Conservation (phyloP, 2,888 invertebrate genomes). For the Melinaea marsaeus region DNA sequence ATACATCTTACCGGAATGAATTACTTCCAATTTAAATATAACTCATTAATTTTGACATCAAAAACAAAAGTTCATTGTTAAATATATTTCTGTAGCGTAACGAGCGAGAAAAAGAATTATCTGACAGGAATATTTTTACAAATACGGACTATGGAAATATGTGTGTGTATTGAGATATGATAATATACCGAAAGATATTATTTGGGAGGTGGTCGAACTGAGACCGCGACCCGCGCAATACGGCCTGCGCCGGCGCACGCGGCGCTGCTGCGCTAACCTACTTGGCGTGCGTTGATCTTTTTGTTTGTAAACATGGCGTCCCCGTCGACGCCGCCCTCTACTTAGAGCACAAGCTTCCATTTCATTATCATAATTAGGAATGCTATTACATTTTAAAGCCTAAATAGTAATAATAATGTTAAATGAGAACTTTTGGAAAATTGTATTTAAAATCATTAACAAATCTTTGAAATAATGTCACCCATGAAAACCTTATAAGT, state of each 20-base stretch:
- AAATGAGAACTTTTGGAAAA: too few relatives aligned
- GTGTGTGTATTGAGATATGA: slow-evolving; percentile 7
- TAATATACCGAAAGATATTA: slow-evolving; percentile 22
- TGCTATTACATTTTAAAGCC: neutral
- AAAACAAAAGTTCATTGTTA: neutral
- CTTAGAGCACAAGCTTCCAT: slow-evolving; percentile 13
- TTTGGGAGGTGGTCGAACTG: slow-evolving; percentile 33
- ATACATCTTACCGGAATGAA: too few relatives aligned
- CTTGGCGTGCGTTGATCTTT: slow-evolving; percentile 76
- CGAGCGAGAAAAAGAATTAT: neutral
- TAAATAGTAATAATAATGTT: neutral
- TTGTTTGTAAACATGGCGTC: slow-evolving; percentile 77
- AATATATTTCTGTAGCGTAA: neutral
- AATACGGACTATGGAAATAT: neutral
- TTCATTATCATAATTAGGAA: neutral
- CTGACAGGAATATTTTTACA: neutral
- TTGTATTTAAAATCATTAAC: too few relatives aligned
- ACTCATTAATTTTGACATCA: too few relatives aligned
- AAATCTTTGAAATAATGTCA: too few relatives aligned
- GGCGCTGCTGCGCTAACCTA: slow-evolving; percentile 68
- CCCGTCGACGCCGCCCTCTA: slow-evolving; percentile 42
- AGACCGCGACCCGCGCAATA: slow-evolving; percentile 75
- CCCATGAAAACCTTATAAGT: neutral
- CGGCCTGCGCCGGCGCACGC: slow-evolving; percentile 42
- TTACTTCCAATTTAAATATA: too few relatives aligned